Conservation (phyloP, 2,113 vertebrate genomes). For the Trinectes maculatus region DNA sequence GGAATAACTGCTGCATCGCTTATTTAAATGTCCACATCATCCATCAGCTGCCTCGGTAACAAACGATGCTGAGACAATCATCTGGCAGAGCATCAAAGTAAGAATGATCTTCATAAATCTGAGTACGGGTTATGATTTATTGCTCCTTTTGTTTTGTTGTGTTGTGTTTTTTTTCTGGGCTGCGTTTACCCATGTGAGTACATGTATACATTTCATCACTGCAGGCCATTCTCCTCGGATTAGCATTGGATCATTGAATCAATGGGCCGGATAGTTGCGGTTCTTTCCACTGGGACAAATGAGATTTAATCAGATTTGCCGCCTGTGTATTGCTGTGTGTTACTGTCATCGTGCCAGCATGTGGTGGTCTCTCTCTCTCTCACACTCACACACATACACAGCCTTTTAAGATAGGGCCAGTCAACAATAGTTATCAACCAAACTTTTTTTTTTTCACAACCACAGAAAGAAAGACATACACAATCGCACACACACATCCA, state of each 20-base stretch:
- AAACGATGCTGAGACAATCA: conserved; percentile 30
- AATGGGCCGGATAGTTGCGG: conserved; percentile 19
- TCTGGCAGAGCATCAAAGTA: conserved; percentile 45
- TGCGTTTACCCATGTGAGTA: not conserved
- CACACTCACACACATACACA: not conserved
- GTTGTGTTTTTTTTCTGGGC: conserved; percentile 1
- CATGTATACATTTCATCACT: conserved; percentile 43
- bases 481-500: too few relatives aligned
- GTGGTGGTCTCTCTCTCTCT: conserved; percentile 1
- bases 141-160: conserved; percentile 15
- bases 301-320: conserved; percentile 58
- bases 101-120: conserved; percentile 47
- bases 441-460: too few relatives aligned
- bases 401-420: too few relatives aligned
- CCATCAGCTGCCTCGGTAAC: conserved; percentile 40
- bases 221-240: conserved; percentile 31
- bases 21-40: conserved; percentile 20
- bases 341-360: conserved; percentile 42
- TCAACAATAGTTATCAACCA: too few relatives aligned
- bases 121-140: conserved; percentile 40
- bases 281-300: conserved; percentile 53
- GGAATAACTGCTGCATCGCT: conserved; percentile 8
- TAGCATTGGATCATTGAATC: conserved; percentile 21
- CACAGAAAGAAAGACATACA: too few relatives aligned
- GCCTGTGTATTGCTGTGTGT: conserved; percentile 32